Evolutionary conservation across 64 coral and sea anemone species (phyloP), one percentile per base, ranked within the genome.

Genomic region (Stichodactyla helianthus): DNA sequence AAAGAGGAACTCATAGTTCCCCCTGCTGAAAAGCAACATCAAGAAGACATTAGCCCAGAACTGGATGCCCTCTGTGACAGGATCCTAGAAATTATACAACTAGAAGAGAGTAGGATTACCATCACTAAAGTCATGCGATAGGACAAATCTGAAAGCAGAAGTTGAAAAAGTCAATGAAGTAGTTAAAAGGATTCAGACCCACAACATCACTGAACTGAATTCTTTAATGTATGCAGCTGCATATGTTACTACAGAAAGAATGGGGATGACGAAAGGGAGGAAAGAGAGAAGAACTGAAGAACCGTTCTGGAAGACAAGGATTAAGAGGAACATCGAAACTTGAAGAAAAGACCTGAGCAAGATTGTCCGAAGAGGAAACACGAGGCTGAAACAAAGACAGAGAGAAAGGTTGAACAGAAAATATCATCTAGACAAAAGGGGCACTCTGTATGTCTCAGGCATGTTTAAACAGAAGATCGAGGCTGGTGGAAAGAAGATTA

Each of bases 161-260:
- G 87, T 88, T 88, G 54, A 77, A 82, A 88, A 88, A 82, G 77
- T 88, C 7, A 88, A 88, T 59, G 77, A 88, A 59, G 87, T 77
- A 0, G n/a, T 64, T 77, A 88, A 88, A 22, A 88, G 77, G 52
- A 87, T 87, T 79, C 77, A 79, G 4, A 79, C 6, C 1, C 1
- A 79, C 7, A 79, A 28, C 77, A 25, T 79, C 77, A 79, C 77
- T 35, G 77, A 79, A 35, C 77, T 79, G 77, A 79, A 9, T 79
- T 79, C 22, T 28, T 35, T 79, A 79, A 15, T 79, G 77, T 13
- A 77, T 77, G 71, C 71, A 87, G 22, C 26, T 27, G 85, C 85
- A 86, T 71, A 77, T 53, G 52, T 6, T 55, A 70, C 65, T 55
- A 44, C 2, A 44, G 35, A 44, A 44, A 44, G 35, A 44, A 44